Evolutionary conservation across 2,888 invertebrate species (phyloP).

Genomic region (Miltochrista miniata): DNA sequence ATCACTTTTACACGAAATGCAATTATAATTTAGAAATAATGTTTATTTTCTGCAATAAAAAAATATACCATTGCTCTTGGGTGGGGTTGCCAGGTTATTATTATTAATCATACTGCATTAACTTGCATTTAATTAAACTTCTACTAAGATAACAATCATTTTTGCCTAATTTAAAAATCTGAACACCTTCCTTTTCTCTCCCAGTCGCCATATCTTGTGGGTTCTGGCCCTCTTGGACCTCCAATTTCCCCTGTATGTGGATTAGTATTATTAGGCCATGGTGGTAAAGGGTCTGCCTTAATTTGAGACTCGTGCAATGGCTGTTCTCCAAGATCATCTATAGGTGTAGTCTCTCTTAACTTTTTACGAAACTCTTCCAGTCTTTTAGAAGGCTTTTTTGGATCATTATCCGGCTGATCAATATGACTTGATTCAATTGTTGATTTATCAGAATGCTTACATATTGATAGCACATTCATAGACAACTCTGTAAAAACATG

Average conservation of each 20-base stretch:
- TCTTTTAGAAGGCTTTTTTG: conserved; percentile 63
- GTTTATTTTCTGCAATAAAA: too few species aligned
- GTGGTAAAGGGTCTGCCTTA: conserved; percentile 91
- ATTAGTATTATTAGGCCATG: conserved; percentile 94
- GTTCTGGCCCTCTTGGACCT: conserved; percentile 98
- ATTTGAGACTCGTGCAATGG: conserved; percentile 81
- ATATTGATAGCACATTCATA: conserved; percentile 12
- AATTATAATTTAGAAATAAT: too few species aligned
- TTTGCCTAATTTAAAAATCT: conserved; percentile 88
- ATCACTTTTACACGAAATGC: too few species aligned
- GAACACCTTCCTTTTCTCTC: conserved; percentile 98
- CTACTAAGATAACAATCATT: not conserved
- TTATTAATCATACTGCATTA: not conserved
- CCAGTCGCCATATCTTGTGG: conserved; percentile 99
- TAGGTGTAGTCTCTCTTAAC: conserved; percentile 86
- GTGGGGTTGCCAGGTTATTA: too few species aligned
- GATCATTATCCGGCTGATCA: conserved; percentile 15
- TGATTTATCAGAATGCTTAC: conserved; percentile 47
- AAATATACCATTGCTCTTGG: too few species aligned
- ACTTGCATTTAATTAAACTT: not conserved
- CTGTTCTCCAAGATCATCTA: conserved; percentile 90
- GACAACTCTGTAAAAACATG: conserved; percentile 20
- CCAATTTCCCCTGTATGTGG: conserved; percentile 97
- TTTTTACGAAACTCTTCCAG: conserved; percentile 90
- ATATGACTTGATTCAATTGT: conserved; percentile 31